These are phyloP conservation scores for Saimiri boliviensis DNA, from an alignment of 2,113 vertebrate genomes.

Conservation along the genomic window DNA sequence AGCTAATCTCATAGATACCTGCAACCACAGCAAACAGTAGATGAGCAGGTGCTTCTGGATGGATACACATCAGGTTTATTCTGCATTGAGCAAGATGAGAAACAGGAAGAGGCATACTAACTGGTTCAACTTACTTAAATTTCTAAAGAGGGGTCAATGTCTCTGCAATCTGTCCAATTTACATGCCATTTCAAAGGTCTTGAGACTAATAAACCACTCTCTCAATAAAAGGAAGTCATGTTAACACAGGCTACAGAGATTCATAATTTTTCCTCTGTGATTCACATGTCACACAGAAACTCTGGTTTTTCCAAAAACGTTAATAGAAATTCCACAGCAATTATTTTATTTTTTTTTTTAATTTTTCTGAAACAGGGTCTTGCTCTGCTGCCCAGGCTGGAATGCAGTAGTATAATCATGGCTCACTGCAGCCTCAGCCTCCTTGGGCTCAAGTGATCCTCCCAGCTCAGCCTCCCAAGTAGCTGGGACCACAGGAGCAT, in stretches of 20 bases:
- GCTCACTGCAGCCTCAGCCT: too few relatives aligned
- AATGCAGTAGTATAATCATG: too few relatives aligned
- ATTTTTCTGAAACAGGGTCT: too few relatives aligned
- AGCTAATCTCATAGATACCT: neutral
- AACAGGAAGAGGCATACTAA: neutral
- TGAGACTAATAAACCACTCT: neutral
- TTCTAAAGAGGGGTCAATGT: neutral
- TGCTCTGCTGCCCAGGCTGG: too few relatives aligned
- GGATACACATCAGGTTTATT: neutral
- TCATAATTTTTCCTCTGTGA: neutral
- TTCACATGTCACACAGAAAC: neutral
- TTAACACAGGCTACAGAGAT: neutral
- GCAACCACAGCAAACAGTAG: too few relatives aligned
- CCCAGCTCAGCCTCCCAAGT: too few relatives aligned
- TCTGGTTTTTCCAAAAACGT: constrained; percentile 24
- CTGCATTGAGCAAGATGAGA: neutral
- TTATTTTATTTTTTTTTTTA: neutral
- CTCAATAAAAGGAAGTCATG: neutral
- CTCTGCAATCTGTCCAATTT: neutral
- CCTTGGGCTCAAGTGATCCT: too few relatives aligned
- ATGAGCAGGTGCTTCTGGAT: neutral
- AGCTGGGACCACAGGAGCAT: too few relatives aligned
- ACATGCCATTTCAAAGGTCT: neutral
- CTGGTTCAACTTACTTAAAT: neutral
- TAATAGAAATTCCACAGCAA: neutral